Base-by-base conservation (phyloP, 2,113 vertebrate genomes). In the Entelurus aequoreus region DNA sequence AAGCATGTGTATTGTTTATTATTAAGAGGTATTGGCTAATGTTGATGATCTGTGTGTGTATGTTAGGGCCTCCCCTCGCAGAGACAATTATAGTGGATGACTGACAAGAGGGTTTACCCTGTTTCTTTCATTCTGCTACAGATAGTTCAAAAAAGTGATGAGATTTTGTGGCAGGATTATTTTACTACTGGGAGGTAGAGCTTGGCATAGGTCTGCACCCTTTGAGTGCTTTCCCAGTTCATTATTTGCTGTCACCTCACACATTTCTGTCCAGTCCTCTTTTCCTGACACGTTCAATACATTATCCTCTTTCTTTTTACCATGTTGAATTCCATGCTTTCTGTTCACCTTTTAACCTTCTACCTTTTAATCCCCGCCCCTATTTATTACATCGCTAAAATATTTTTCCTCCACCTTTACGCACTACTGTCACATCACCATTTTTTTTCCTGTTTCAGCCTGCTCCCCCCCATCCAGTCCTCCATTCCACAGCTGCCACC, bases 401-500 rank as follows among this genome's bases (percentile, higher is more conserved):
- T 28, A 1, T 3, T 3, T 28, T 28, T 28, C 60, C 54, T 53
- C 63, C 63, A 77, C 69, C 70, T 79, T 79, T 77, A 69, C 74
- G 81, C 56, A 63, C 61, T 80, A 63, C 58, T 5, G 1, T 47
- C 58, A 10, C 68, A 75, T 72, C 69, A 75, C 77, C 77, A 64
- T 71, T 15, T 37, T 62, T 64, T 52, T 72, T 48, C 44, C 14
- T 49, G 59, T 55, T 73, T 69, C 60, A 74, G 15, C 28, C 28
- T 28, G 28, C 4, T 28, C 28, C 28, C 50, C 52, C 60, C 63
- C 48, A 77, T 71, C 71, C 54, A 60, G 65, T 67, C 58, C 70
- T 66, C 80, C 78, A 72, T 80, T 81, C 81, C 82, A 70, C 82
- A 83, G 79, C 80, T 87, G 82, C 76, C 76, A 72, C 66, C 78